Percentiles rank a stretch among this genome's conserved stretches.
phyloP scores from a whole-genome alignment of 2,888 invertebrate genomes.

The Zeuzera pyrina region DNA sequence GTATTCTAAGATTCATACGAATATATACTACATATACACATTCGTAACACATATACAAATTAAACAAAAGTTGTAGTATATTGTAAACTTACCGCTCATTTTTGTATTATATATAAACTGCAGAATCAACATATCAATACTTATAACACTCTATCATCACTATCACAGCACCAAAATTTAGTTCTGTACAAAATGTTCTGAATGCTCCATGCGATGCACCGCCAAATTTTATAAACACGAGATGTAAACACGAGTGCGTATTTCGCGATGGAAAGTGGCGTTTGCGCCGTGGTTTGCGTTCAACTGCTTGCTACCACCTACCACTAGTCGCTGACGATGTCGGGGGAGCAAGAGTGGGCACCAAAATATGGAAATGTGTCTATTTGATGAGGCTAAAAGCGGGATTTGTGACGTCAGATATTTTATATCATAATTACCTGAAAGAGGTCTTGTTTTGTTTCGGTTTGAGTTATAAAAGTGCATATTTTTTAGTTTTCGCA shows the following conservation, averaged over 20 bases:
- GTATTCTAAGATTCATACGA: too few species aligned
- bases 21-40: too few species aligned
- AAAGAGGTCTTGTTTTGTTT: too few species aligned
- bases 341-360: constrained; percentile 10
- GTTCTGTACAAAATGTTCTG: too few species aligned
- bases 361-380: constrained; percentile 10
- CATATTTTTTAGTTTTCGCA: too few species aligned
- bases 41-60: too few species aligned
- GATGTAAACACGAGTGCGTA: constrained; percentile 16
- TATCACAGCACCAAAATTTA: constrained; percentile 46
- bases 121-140: constrained; percentile 22
- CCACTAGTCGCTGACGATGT: constrained; percentile 2
- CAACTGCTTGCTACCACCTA: constrained; percentile 22
- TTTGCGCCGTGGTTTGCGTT: constrained; percentile 26
- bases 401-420: background rate
- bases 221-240: background rate
- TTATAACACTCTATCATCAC: constrained; percentile 55
- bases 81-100: constrained; percentile 52
- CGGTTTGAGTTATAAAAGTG: too few species aligned
- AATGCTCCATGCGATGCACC: too few species aligned
- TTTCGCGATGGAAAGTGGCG: constrained; percentile 25
- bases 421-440: too few species aligned
- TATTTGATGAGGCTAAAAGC: background rate
- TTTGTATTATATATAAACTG: constrained; percentile 47
- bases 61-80: constrained; percentile 1